These are phyloP conservation scores for Clarias batrachus DNA, from an alignment of 2,113 vertebrate species.

Conservation along the genomic window DNA sequence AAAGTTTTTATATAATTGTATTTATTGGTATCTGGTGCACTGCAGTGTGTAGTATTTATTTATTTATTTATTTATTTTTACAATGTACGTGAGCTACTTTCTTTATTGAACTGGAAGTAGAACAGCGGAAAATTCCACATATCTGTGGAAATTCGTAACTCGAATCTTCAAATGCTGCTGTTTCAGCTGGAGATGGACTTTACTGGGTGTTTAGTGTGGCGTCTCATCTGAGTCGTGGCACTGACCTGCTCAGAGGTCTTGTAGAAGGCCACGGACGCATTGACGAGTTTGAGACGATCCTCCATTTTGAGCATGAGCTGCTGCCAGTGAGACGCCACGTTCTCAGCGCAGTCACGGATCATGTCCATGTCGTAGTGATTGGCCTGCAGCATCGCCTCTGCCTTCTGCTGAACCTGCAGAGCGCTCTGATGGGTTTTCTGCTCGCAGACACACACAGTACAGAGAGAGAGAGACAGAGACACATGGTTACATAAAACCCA, in stretches of 20 bases:
- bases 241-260: constrained; percentile 97
- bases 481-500: constrained; percentile 9
- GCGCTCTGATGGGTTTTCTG: constrained; percentile 99
- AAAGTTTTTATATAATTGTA: too few species aligned
- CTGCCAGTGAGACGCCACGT: constrained; percentile 97
- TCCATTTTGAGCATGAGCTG: constrained; percentile 99
- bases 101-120: too few species aligned
- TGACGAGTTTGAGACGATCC: constrained; percentile 98
- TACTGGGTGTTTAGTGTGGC: background rate
- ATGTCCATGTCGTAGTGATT: constrained; percentile 98
- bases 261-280: constrained; percentile 97
- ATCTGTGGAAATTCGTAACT: too few species aligned
- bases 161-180: background rate
- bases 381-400: constrained; percentile 92
- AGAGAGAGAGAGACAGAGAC: background rate
- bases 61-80: too few species aligned
- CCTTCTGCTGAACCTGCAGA: constrained; percentile 98
- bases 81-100: too few species aligned
- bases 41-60: too few species aligned
- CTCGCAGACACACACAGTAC: background rate
- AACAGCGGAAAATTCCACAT: too few species aligned
- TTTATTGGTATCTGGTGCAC: too few species aligned
- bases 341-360: constrained; percentile 97
- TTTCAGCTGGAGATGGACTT: background rate
- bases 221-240: background rate